Evolutionary conservation across 1,140 invertebrate genomes (phyloP), one percentile per base, ranked within the genome.

Genomic region (Diabrotica virgifera): DNA sequence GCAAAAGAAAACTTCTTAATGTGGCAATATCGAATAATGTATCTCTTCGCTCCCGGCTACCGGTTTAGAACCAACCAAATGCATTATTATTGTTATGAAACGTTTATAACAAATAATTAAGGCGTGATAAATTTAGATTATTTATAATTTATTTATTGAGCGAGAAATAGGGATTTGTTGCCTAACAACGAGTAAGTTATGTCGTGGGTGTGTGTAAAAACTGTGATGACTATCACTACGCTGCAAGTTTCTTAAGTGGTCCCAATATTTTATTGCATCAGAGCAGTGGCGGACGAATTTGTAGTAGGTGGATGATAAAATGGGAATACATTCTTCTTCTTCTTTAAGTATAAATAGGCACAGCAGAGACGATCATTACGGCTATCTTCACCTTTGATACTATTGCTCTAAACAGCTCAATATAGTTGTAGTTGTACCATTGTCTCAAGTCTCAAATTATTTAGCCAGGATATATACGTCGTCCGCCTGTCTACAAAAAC

Each of bases 71-170:
- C 40, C 5, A 10, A 46, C 40, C 40, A 46, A 46, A 46, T 46
- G 40, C 40, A 46, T 10, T 10, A 46, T 46, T 46, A 46, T 46
- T 46, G 40, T 46, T 46, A 46, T 46, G 40, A 46, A 46, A 46
- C 40, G n/a, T 46, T 46, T 46, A 46, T n/a, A 46, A 46, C 40
- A 46, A 46, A 46, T 46, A 46, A 46, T 46, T 46, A 46, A 46
- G 40, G 40, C 40, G 40, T 46, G 40, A 46, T 46, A 46, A 46
- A 46, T 46, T 46, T 46, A 46, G 40, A 46, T 46, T 46, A 46
- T 46, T 46, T 46, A 46, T 46, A 46, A 46, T 46, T 46, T 46
- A 46, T 46, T 46, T 46, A 46, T 46, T 46, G 40, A 46, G n/a
- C 40, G 40, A 46, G 40, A 46, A 46, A 46, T n/a, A 46, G 40